Conservation (phyloP, 1,140 invertebrate species). For the Euura saliciscinereae region DNA sequence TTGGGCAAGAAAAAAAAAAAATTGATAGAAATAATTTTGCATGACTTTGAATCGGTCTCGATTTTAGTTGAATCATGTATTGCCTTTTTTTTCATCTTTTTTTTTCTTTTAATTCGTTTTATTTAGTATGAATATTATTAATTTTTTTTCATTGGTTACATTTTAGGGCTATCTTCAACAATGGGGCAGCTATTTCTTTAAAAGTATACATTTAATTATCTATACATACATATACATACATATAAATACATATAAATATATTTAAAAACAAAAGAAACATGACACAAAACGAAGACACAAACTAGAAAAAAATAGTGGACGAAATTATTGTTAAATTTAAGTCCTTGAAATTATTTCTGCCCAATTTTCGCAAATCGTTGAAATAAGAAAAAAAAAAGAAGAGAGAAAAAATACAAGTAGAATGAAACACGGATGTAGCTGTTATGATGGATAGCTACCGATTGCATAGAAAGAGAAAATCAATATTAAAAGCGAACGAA, state of each 20-base stretch:
- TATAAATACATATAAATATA: no score
- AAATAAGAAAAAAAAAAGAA: slow-evolving; percentile 32
- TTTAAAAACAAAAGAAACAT: no score
- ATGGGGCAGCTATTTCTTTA: slow-evolving; percentile 62
- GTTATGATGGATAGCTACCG: not conserved
- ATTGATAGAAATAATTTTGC: not conserved
- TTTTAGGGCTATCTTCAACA: slow-evolving; percentile 61
- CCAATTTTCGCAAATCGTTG: slow-evolving; percentile 16
- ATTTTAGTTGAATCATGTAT: no score
- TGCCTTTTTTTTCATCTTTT: no score
- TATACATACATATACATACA: not conserved
- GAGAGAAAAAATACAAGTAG: slow-evolving; percentile 6
- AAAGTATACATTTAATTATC: slow-evolving; percentile 32
- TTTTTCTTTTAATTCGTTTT: not conserved
- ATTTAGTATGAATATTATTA: slow-evolving; percentile 26
- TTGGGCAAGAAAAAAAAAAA: not conserved
- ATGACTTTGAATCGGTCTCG: not conserved
- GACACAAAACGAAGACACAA: no score
- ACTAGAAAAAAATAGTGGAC: slow-evolving; percentile 19
- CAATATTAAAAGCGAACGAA: not conserved
- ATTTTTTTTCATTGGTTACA: slow-evolving; percentile 51
- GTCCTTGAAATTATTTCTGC: slow-evolving; percentile 22
- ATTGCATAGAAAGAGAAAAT: not conserved
- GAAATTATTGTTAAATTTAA: slow-evolving; percentile 21
- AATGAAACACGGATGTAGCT: not conserved